Evolutionary conservation across 2,113 vertebrate species (phyloP), one percentile per base, ranked within the genome.

Genomic region (Xiphophorus maculatus): DNA sequence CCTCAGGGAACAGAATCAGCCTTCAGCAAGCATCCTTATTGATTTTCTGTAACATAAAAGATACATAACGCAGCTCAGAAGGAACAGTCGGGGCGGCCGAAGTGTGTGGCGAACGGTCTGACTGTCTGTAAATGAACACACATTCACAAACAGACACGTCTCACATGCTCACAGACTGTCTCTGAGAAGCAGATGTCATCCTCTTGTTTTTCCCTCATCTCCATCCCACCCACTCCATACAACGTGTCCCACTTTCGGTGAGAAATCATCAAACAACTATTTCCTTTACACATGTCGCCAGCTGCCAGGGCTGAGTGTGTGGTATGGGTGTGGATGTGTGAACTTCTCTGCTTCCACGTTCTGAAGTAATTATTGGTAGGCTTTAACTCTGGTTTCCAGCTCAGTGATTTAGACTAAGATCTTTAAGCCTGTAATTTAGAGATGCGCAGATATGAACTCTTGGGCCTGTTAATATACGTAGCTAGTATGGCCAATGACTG

Each of bases 1-100:
- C 80, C 74, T 86, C 73, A 66, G 69, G 73, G 85, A 86, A 85
- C 61, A 76, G 76, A 86, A 85, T 32, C 73, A 89, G 82, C 81
- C 84, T 85, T 78, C 80, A 71, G 74, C 14, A 73, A 79, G 75
- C 70, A 82, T 72, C 87, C 81, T 73, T 87, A 93, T 88, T 89
- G 89, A 91, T 92, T 93, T 85, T 80, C 74, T 85, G 81, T 74
- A 73, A 84, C 76, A 63, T 35, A 29, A 77, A 73, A 69, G 44
- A 82, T 44, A 74, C 69, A 77, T 74, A 90, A 88, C 42, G 66
- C 61, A 67, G n/a, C 54, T 84, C 58, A 25, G 29, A 75, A 68
- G 48, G 51, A 88, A 64, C 25, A 22, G 81, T 5, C 80, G 68
- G 78, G 73, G 80, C 63, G 76, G 67, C 48, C 22, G 9, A 27